Evolutionary conservation across 2,888 invertebrate genomes (phyloP), one percentile per base, ranked within the genome.

Genomic region (Thymelicus acteon): DNA sequence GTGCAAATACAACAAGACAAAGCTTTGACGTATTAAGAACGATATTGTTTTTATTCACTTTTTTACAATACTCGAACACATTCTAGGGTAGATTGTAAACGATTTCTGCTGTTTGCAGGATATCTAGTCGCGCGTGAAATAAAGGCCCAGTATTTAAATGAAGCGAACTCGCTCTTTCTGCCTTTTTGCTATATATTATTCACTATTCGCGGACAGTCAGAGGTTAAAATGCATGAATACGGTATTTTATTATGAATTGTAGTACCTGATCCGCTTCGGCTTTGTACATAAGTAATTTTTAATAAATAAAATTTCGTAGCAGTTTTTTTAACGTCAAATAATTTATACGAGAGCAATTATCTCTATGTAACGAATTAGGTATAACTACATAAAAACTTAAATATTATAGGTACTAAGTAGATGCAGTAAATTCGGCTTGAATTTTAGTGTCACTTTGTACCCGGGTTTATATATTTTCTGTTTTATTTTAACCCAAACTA

Each of bases 71-170:
- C 68, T 66, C n/a, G 58, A 60, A 66, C 69, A 61, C 62, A 67
- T 72, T 54, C 72, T 68, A 49, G 13, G n/a, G 44, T 54, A 57
- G 52, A 64, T 64, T 49, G 60, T 47, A 24, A 62, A 63, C 48
- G 47, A 7, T 68, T 68, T 37, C 12, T 66, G 75, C 77, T 82
- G 73, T 82, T 81, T 79, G 74, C 77, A 66, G 75, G 72, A 72
- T 75, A 74, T 75, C 76, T 81, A 77, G 74, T 77, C 75, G 83
- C 63, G 82, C 86, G 81, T 87, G 86, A 88, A 89, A 88, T 88
- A 85, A 84, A 85, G 77, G 80, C 78, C 76, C 82, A 79, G 84
- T 87, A 83, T 89, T 86, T 86, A 85, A 89, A 88, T 87, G 84
- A 85, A 86, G 83, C 82, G 83, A 80, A 80, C 54, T 79, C 83